Percentiles rank a stretch among this genome's conserved stretches.
Evolutionary conservation across 2,888 invertebrate genomes (phyloP).

Genomic region (Lathronympha strigana): DNA sequence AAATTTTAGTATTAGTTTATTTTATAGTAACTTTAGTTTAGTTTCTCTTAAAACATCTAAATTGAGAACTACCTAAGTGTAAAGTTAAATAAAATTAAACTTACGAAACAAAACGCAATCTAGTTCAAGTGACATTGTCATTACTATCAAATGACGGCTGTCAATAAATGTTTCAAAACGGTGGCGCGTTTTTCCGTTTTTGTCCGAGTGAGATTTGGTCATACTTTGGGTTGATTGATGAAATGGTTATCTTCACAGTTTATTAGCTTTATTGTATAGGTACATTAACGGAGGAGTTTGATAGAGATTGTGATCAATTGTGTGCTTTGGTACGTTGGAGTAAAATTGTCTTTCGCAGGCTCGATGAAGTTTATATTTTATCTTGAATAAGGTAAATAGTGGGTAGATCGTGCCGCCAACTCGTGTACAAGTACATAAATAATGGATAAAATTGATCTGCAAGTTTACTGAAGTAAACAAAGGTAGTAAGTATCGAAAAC

Average conservation of each 20-base stretch:
- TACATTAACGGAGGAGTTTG: no score
- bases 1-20: no score
- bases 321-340: background rate
- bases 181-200: slow-evolving; percentile 34
- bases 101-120: slow-evolving; percentile 9
- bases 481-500: background rate
- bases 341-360: background rate
- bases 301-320: no score
- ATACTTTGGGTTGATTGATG: background rate
- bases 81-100: background rate
- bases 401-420: background rate
- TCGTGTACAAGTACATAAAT: no score
- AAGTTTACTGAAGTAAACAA: background rate
- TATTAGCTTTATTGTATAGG: background rate
- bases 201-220: background rate
- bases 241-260: background rate
- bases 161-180: slow-evolving; percentile 17
- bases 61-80: no score
- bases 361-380: background rate
- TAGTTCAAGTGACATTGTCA: slow-evolving; percentile 8
- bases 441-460: background rate
- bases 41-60: no score
- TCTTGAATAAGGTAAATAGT: background rate
- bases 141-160: background rate
- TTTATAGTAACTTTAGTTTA: no score